phyloP scores from a whole-genome alignment of 2,113 vertebrate genomes.

The Willisornis vidua region DNA sequence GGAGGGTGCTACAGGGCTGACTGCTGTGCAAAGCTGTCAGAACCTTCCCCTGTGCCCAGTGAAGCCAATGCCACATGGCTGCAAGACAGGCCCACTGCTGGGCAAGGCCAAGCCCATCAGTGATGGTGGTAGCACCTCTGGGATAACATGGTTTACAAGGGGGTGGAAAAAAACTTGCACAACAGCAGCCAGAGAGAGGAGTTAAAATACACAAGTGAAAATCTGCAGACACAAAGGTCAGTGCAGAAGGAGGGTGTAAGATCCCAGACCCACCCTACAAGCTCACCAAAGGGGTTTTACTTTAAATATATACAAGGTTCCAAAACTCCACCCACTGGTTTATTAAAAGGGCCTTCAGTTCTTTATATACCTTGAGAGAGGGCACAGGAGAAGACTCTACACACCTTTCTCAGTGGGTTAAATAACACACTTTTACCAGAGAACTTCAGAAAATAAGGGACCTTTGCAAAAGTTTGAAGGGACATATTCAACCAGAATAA shows the following conservation, averaged over 20 bases:
- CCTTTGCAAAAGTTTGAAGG: too few species aligned
- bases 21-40: background rate
- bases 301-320: too few species aligned
- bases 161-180: background rate
- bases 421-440: too few species aligned
- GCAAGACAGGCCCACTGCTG: background rate
- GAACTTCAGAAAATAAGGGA: too few species aligned
- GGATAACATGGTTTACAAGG: background rate
- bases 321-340: too few species aligned
- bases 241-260: background rate
- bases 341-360: too few species aligned
- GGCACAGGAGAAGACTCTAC: too few species aligned
- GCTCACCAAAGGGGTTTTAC: background rate
- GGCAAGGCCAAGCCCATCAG: background rate
- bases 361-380: too few species aligned
- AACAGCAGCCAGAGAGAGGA: background rate
- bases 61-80: background rate
- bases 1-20: background rate
- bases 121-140: background rate
- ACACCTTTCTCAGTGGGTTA: too few species aligned
- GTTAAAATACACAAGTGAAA: background rate
- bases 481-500: too few species aligned
- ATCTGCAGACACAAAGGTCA: background rate
- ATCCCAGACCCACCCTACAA: background rate
- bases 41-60: accelerated